phyloP scores from a whole-genome alignment of 2,113 vertebrate species.

The Sciurus niger region DNA sequence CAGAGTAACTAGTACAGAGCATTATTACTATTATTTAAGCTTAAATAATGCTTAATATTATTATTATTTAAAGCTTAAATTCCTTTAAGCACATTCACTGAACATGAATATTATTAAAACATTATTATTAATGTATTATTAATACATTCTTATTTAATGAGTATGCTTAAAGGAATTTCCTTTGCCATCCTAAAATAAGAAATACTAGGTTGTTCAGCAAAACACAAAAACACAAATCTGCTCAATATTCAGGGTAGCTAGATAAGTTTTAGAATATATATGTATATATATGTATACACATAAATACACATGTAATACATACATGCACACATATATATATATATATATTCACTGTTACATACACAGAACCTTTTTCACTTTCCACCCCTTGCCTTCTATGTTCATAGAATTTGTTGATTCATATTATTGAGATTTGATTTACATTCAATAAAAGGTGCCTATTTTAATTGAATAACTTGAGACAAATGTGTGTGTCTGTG shows the following conservation, averaged over 20 bases:
- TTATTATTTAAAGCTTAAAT: too few relatives aligned
- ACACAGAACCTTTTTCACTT: background rate
- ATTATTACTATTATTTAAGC: too few relatives aligned
- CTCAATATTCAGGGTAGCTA: background rate
- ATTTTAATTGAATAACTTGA: background rate
- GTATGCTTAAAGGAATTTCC: background rate
- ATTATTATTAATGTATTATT: too few relatives aligned
- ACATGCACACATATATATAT: too few relatives aligned
- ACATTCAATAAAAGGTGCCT: background rate
- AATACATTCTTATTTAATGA: conserved; percentile 2
- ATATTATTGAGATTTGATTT: background rate
- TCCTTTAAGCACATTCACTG: too few relatives aligned
- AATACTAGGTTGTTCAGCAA: background rate
- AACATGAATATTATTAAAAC: too few relatives aligned
- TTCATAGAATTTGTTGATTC: background rate
- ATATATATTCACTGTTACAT: background rate
- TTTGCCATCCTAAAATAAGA: conserved; percentile 15
- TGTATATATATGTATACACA: background rate
- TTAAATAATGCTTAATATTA: too few relatives aligned
- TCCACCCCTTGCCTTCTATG: background rate
- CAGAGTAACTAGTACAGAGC: background rate
- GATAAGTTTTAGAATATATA: background rate
- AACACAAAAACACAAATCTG: background rate
- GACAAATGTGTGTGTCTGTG: background rate
- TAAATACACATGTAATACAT: too few relatives aligned